phyloP scores from a whole-genome alignment of 2,113 vertebrate genomes.

The Bubo scandiacus region DNA sequence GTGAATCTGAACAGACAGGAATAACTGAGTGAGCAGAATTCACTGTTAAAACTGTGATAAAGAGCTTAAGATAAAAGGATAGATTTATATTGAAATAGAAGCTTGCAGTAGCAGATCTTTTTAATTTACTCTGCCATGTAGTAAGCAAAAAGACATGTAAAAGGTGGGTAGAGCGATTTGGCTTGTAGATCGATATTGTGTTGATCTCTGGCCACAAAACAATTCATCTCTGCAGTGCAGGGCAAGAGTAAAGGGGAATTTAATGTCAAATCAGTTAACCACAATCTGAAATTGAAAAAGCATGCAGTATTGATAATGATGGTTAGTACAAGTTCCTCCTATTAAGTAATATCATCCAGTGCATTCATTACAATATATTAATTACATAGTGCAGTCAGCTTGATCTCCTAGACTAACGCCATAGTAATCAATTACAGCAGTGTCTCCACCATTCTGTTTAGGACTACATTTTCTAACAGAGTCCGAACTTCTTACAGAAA shows the following conservation, averaged over 20 bases:
- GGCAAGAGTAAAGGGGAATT: constrained; percentile 40
- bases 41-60: constrained; percentile 2
- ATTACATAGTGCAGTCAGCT: background rate
- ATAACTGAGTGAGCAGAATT: constrained; percentile 27
- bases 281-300: constrained; percentile 26
- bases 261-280: constrained; percentile 35
- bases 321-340: background rate
- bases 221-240: constrained; percentile 15
- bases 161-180: constrained; percentile 14
- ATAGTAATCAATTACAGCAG: background rate
- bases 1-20: constrained; percentile 27
- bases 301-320: background rate
- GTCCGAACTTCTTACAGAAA: background rate
- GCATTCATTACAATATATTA: background rate
- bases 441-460: background rate
- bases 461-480: background rate
- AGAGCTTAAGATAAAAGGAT: constrained; percentile 44
- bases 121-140: constrained; percentile 19
- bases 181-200: constrained; percentile 31
- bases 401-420: background rate
- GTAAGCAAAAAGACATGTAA: constrained; percentile 34
- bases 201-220: constrained; percentile 32
- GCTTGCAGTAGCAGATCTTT: constrained; percentile 7
- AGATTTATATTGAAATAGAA: constrained; percentile 40
- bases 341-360: background rate